phyloP scores from a whole-genome alignment of 2,797 vertebrate genomes.

The Enteromius unitaeniatus region DNA sequence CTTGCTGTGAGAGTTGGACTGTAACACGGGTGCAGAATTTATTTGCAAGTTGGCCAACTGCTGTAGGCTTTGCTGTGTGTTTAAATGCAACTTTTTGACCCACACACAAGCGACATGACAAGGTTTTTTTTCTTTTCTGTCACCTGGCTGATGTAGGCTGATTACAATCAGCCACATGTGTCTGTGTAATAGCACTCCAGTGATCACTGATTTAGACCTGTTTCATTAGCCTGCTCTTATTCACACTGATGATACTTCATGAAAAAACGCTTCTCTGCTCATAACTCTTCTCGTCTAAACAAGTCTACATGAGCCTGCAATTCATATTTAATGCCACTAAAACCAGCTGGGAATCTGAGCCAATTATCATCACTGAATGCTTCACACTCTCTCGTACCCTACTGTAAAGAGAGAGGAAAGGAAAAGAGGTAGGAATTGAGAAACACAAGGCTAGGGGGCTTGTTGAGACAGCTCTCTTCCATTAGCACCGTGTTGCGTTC shows the following conservation, averaged over 20 bases:
- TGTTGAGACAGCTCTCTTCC: slow-evolving; percentile 53
- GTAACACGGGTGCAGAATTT: background rate
- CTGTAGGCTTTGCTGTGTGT: background rate
- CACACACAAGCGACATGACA: background rate
- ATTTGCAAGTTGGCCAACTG: background rate
- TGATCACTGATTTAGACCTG: slow-evolving; percentile 44
- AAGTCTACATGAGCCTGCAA: slow-evolving; percentile 59
- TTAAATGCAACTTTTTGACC: background rate
- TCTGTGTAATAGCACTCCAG: slow-evolving; percentile 20
- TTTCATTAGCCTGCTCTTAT: slow-evolving; percentile 46
- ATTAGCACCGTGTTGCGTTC: slow-evolving; percentile 50
- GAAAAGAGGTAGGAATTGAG: slow-evolving; percentile 29
- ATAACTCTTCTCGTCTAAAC: slow-evolving; percentile 59
- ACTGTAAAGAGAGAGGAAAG: slow-evolving; percentile 34
- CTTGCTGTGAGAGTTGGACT: background rate
- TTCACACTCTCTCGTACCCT: slow-evolving; percentile 53
- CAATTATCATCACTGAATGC: slow-evolving; percentile 63
- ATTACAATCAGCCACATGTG: slow-evolving; percentile 29
- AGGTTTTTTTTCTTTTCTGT: background rate
- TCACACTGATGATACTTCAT: slow-evolving; percentile 50
- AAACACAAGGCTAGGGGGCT: slow-evolving; percentile 25
- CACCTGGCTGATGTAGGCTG: slow-evolving; percentile 2
- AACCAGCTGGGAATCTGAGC: slow-evolving; percentile 61
- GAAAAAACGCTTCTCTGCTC: slow-evolving; percentile 40
- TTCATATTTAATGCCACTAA: slow-evolving; percentile 60